Percentiles rank a stretch among this genome's conserved stretches.
phyloP scores from a whole-genome alignment of 2,888 invertebrate species.

The Platycheirus rosarum region DNA sequence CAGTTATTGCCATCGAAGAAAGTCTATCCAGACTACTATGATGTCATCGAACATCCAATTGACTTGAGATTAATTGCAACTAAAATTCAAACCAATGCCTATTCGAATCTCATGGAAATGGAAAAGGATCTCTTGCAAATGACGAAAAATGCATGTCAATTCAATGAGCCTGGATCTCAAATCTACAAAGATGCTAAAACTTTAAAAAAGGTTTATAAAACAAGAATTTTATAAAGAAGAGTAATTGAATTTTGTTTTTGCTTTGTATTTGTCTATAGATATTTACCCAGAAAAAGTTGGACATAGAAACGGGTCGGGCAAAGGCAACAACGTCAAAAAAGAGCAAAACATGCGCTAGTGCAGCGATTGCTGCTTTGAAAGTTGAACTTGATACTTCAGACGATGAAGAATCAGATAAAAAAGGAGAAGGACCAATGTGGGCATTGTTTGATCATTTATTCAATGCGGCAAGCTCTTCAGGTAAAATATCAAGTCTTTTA shows the following conservation, averaged over 20 bases:
- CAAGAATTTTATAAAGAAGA: too few species aligned
- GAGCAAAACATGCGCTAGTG: slow-evolving; percentile 81
- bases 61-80: slow-evolving; percentile 96
- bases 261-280: slow-evolving; percentile 81
- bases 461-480: slow-evolving; percentile 84
- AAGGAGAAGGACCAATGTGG: slow-evolving; percentile 92
- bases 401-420: slow-evolving; percentile 84
- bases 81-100: slow-evolving; percentile 93
- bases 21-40: slow-evolving; percentile 97
- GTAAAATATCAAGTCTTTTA: too few species aligned
- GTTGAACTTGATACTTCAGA: slow-evolving; percentile 86
- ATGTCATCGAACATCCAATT: slow-evolving; percentile 95
- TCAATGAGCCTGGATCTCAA: slow-evolving; percentile 97
- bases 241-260: neutral
- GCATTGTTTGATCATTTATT: slow-evolving; percentile 93
- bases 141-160: slow-evolving; percentile 97
- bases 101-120: slow-evolving; percentile 90
- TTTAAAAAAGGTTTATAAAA: slow-evolving; percentile 88
- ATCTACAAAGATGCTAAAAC: slow-evolving; percentile 97
- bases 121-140: slow-evolving; percentile 95
- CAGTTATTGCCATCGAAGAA: slow-evolving; percentile 95
- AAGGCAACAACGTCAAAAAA: slow-evolving; percentile 85
- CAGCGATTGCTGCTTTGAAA: slow-evolving; percentile 84
- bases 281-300: slow-evolving; percentile 87
- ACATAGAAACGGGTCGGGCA: slow-evolving; percentile 88